Evolutionary conservation across 2,113 vertebrate species (phyloP).

Genomic region (Lophochroa leadbeateri): DNA sequence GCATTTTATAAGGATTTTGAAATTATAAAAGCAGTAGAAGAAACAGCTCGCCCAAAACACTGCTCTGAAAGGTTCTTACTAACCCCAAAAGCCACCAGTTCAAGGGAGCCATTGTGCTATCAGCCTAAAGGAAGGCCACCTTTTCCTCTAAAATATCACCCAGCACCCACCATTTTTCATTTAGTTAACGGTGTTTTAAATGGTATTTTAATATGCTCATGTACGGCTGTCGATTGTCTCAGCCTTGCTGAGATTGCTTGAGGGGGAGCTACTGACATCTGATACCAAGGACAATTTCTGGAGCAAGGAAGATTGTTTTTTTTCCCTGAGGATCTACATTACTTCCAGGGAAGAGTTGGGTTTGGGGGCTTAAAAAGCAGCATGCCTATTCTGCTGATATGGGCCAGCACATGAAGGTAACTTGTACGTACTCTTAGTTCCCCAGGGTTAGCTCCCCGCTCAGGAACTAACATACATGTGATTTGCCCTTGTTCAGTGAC

Average conservation of each 20-base stretch:
- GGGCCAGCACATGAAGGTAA: background rate
- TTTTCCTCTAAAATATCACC: background rate
- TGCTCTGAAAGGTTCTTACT: background rate
- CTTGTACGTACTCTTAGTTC: background rate
- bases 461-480: background rate
- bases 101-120: background rate
- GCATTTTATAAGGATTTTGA: background rate
- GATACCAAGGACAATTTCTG: slow-evolving; percentile 66
- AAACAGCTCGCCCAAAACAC: background rate
- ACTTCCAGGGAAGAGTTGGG: background rate
- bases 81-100: background rate
- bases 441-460: background rate
- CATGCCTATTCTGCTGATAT: background rate
- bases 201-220: background rate
- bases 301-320: slow-evolving; percentile 57
- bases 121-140: background rate
- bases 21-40: background rate
- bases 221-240: background rate
- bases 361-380: slow-evolving; percentile 17
- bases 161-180: background rate
- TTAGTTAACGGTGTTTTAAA: background rate
- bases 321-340: background rate
- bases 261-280: slow-evolving; percentile 48
- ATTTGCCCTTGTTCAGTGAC: slow-evolving; percentile 7
- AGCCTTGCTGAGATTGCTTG: slow-evolving; percentile 38